Evolutionary conservation across 1,140 invertebrate genomes (phyloP).

Genomic region (Nephotettix cincticeps): DNA sequence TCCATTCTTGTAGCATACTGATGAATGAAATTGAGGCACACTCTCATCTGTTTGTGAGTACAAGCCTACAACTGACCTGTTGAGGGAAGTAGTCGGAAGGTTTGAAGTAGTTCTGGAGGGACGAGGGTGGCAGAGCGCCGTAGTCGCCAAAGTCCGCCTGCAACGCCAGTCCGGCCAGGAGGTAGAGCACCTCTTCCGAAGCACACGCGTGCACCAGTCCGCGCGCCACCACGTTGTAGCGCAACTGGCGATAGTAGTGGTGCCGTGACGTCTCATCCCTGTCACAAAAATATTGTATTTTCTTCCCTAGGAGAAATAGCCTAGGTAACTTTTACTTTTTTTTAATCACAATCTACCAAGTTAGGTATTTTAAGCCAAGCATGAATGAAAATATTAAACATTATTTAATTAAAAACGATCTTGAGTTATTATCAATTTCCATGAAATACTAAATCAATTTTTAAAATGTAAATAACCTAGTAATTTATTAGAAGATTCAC

Average conservation of each 20-base stretch:
- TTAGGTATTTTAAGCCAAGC: no score
- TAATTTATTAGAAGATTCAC: no score
- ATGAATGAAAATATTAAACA: background rate
- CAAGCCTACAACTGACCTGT: conserved; percentile 48
- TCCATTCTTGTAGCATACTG: no score
- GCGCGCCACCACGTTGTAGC: conserved; percentile 78
- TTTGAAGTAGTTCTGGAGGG: conserved; percentile 72
- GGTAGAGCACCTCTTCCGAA: conserved; percentile 69
- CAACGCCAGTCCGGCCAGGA: conserved; percentile 81
- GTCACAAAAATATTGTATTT: no score
- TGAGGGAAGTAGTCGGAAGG: conserved; percentile 70
- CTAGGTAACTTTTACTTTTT: no score
- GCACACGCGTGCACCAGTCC: conserved; percentile 63
- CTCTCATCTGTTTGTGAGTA: no score
- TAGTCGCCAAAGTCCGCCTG: conserved; percentile 90
- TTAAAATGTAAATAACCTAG: no score
- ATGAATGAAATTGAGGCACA: no score
- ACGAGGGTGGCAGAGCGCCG: conserved; percentile 53
- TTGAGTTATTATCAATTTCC: no score
- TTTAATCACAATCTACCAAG: background rate
- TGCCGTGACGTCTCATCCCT: conserved; percentile 87
- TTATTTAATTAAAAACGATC: no score
- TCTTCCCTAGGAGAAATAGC: no score
- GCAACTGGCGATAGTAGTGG: conserved; percentile 92
- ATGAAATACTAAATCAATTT: no score